A percentile compares a stretch with the other conserved stretches of the same genome.
phyloP scores from a whole-genome alignment of 2,888 invertebrate genomes.

The Microplitis manilae region DNA sequence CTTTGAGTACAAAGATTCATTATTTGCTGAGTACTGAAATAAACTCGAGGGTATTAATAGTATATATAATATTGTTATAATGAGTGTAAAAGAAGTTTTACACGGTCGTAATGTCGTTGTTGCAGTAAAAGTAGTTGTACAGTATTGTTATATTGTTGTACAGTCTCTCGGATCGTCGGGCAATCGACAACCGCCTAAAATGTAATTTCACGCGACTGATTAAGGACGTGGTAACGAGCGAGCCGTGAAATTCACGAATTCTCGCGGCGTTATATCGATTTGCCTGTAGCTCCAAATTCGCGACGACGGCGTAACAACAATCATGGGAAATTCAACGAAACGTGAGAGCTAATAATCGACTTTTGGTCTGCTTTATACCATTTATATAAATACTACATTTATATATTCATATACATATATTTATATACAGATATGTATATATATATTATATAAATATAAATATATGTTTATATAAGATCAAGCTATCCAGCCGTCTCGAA shows the following conservation, averaged over 20 bases:
- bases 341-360: conserved; percentile 20
- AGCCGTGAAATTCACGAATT: conserved; percentile 50
- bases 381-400: no score
- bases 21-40: neutral
- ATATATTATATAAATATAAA: neutral
- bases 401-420: no score
- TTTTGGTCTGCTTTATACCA: neutral
- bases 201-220: conserved; percentile 54
- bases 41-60: neutral
- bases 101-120: neutral
- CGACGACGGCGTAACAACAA: conserved; percentile 30
- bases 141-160: neutral
- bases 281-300: conserved; percentile 39
- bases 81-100: neutral
- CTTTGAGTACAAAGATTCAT: neutral
- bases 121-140: neutral
- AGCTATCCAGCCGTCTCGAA: neutral
- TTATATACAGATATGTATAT: neutral
- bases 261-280: conserved; percentile 23
- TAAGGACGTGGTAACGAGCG: conserved; percentile 54
- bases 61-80: neutral
- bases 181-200: conserved; percentile 52
- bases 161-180: conserved; percentile 12
- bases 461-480: neutral
- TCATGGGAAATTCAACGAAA: conserved; percentile 19